Base-by-base conservation (phyloP, 1,140 invertebrate species). In the Lordiphosa collinella region DNA sequence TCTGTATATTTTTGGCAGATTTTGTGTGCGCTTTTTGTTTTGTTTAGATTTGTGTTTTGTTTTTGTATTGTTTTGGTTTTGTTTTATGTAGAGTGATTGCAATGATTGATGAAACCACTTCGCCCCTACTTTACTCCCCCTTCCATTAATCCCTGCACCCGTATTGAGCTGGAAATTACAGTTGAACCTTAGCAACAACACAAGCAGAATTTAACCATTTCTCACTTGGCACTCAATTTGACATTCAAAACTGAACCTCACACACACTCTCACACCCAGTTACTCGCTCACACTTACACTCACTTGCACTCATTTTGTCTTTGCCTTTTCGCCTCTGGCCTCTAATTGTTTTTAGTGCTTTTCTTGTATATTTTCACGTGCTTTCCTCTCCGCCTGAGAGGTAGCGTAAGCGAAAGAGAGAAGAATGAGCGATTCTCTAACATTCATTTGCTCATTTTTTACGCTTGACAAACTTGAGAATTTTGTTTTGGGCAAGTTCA, bases 381-480 rank as follows among this genome's bases (percentile, higher is more conserved):
- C 52, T 48, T 4, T 52, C 35, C 8, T 12, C 16, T 34, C n/a
- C 31, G 16, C 14, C 13, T 12, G 13, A 36, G 32, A 22, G n/a
- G 10, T 10, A 43, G 34, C n/a, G 2, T 18, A 22, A 49, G 43
- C 2, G 29, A 64, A 40, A 29, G 34, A 29, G 14, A 22, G 22
- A 22, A 11, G 10, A 25, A 38, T 38, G 44, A 47, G 32, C 41
- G 43, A 65, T 46, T 11, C 12, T 37, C 10, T 41, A 13, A 32
- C 5, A 10, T 36, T 16, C 56, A 41, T 40, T 70, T 35, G 40
- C 35, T 16, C 38, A 46, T 12, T 49, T 35, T 79, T 71, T 57
- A 57, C 68, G 75, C 76, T 63, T 82, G 54, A 82, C 66, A 71
- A 71, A 75, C 57, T 75, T 59, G 29, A 47, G 50, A 56, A 61